These are phyloP conservation scores for Steatornis caripensis DNA, from an alignment of 2,113 vertebrate genomes.

Conservation along the genomic window DNA sequence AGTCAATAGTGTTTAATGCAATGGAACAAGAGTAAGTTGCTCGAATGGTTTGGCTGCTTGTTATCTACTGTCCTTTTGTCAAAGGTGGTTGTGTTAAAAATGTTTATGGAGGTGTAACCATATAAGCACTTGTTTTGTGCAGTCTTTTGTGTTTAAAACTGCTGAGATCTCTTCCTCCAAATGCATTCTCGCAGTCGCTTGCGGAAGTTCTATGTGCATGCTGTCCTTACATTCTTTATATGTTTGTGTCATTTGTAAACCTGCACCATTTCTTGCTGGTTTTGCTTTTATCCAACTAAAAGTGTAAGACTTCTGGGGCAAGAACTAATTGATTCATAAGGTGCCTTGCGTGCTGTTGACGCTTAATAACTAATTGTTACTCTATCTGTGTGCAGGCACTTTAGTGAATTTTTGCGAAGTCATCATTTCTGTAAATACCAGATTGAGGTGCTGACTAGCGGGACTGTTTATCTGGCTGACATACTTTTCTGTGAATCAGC, in stretches of 20 bases:
- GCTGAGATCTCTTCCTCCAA: not conserved
- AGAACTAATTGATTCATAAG: not conserved
- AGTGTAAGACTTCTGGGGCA: not conserved
- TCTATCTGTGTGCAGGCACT: conserved; percentile 84
- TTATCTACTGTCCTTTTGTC: not conserved
- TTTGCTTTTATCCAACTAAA: not conserved
- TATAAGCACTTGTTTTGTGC: not conserved
- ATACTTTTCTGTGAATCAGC: conserved; percentile 98
- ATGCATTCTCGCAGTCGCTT: not conserved
- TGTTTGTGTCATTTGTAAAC: not conserved
- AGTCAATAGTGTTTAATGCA: conserved; percentile 86
- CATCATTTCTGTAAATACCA: conserved; percentile 99
- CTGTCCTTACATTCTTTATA: fast-evolving
- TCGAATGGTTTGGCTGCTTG: not conserved
- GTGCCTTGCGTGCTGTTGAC: not conserved
- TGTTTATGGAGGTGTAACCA: not conserved
- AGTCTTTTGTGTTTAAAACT: not conserved
- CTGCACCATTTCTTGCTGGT: not conserved
- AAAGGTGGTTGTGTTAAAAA: not conserved
- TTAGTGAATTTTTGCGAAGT: conserved; percentile 94
- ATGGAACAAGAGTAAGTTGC: conserved; percentile 94
- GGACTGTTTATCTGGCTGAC: conserved; percentile 96
- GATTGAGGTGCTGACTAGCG: conserved; percentile 99
- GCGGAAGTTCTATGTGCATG: not conserved
- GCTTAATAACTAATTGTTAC: not conserved